Percentiles rank a stretch among this genome's conserved stretches.
These are phyloP conservation scores for Typhlichthys subterraneus DNA, from an alignment of 2,797 vertebrate genomes.

Conservation along the genomic window DNA sequence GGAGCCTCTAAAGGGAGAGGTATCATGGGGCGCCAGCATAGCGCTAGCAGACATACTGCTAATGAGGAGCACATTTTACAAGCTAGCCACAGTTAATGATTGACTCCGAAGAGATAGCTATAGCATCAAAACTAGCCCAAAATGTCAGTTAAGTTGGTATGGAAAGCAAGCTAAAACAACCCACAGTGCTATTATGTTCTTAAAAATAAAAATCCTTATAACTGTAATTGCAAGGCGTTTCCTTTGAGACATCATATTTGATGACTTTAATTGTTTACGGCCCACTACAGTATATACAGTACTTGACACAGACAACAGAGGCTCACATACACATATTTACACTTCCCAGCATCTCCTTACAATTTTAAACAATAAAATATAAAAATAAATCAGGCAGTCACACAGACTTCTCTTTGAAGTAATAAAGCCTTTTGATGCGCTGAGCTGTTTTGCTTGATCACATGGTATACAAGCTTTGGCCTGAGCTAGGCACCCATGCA, in stretches of 20 bases:
- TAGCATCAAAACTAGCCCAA: constrained; percentile 45
- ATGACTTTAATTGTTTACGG: not conserved
- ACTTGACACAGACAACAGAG: not conserved
- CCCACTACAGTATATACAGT: not conserved
- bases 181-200: constrained; percentile 5
- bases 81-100: constrained; percentile 51
- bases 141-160: constrained; percentile 33
- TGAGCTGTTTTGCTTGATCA: constrained; percentile 44
- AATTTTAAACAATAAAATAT: constrained; percentile 6
- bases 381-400: constrained; percentile 15
- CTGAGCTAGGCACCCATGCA: constrained; percentile 39
- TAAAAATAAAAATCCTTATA: constrained; percentile 2
- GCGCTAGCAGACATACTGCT: constrained; percentile 56
- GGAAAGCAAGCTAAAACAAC: constrained; percentile 31
- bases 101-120: constrained; percentile 44
- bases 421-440: constrained; percentile 19
- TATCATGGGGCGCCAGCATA: constrained; percentile 48
- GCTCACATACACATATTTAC: constrained; percentile 16
- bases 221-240: no score
- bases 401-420: constrained; percentile 23
- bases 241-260: not conserved
- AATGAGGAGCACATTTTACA: constrained; percentile 63
- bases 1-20: constrained; percentile 60
- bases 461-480: constrained; percentile 36
- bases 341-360: constrained; percentile 16